Evolutionary conservation across 2,113 vertebrate species (phyloP).

Genomic region (Podarcis raffonei): DNA sequence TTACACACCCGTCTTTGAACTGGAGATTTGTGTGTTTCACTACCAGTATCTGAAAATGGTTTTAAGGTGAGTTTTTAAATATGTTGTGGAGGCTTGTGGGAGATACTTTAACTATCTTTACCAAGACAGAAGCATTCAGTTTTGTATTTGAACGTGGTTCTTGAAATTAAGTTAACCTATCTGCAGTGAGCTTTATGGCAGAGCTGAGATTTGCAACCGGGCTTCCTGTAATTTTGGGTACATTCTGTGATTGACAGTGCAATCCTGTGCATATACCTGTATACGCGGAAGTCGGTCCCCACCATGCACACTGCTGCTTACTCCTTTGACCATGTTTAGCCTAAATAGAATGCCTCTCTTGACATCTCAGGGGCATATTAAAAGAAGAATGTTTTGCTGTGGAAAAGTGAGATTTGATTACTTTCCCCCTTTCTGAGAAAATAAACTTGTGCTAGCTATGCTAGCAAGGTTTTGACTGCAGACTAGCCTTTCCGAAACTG

Average conservation of each 20-base stretch:
- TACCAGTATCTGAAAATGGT: not conserved
- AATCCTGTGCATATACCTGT: no score
- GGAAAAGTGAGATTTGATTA: not conserved
- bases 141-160: not conserved
- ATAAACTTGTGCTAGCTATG: no score
- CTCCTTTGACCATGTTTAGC: no score
- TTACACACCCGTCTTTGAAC: not conserved
- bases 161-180: not conserved
- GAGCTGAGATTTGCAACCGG: no score
- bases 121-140: not conserved
- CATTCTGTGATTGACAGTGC: no score
- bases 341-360: no score
- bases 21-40: not conserved
- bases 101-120: not conserved
- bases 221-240: no score
- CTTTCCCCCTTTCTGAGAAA: no score
- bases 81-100: not conserved
- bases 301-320: no score
- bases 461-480: not conserved
- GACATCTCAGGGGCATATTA: not conserved
- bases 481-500: not conserved
- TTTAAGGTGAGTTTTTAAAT: not conserved
- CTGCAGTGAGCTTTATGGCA: no score
- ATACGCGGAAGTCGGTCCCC: no score
- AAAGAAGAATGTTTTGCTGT: not conserved